Evolutionary conservation across 2,888 invertebrate species (phyloP).

Genomic region (Himalopsyche japonica): DNA sequence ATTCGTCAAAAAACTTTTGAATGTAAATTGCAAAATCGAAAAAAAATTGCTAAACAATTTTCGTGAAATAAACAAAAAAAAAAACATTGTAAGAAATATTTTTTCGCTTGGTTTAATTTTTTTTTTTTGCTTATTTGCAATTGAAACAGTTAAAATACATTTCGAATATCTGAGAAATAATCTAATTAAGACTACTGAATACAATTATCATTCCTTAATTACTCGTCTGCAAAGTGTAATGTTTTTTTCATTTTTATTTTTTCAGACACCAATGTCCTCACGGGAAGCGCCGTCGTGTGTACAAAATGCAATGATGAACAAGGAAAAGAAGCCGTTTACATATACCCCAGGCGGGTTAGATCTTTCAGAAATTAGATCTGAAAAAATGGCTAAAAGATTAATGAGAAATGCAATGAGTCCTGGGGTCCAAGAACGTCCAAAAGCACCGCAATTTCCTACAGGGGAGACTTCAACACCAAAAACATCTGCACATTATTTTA

Average conservation of each 20-base stretch:
- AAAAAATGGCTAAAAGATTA: slow-evolving; percentile 81
- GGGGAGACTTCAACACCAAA: slow-evolving; percentile 50
- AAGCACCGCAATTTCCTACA: slow-evolving; percentile 56
- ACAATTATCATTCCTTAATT: too few relatives aligned
- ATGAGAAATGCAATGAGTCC: slow-evolving; percentile 64
- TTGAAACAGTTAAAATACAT: too few relatives aligned
- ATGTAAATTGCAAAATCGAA: too few relatives aligned
- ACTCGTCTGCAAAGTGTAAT: not conserved
- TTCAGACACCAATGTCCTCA: slow-evolving; percentile 31
- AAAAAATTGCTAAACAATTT: too few relatives aligned
- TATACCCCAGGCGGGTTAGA: slow-evolving; percentile 93
- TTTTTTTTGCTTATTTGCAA: too few relatives aligned
- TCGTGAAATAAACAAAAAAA: too few relatives aligned
- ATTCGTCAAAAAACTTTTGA: too few relatives aligned
- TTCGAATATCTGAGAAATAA: too few relatives aligned
- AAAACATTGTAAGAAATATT: too few relatives aligned
- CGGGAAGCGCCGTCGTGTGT: slow-evolving; percentile 79
- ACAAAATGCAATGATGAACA: slow-evolving; percentile 88
- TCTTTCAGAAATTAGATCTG: slow-evolving; percentile 87
- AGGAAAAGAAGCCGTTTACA: slow-evolving; percentile 93
- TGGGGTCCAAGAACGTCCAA: slow-evolving; percentile 70
- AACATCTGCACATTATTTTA: slow-evolving; percentile 49
- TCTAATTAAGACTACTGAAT: too few relatives aligned
- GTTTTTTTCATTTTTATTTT: slow-evolving; percentile 3
- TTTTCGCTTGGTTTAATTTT: too few relatives aligned